Conservation (phyloP, 2,113 vertebrate species). For the Cyanocitta stelleri region DNA sequence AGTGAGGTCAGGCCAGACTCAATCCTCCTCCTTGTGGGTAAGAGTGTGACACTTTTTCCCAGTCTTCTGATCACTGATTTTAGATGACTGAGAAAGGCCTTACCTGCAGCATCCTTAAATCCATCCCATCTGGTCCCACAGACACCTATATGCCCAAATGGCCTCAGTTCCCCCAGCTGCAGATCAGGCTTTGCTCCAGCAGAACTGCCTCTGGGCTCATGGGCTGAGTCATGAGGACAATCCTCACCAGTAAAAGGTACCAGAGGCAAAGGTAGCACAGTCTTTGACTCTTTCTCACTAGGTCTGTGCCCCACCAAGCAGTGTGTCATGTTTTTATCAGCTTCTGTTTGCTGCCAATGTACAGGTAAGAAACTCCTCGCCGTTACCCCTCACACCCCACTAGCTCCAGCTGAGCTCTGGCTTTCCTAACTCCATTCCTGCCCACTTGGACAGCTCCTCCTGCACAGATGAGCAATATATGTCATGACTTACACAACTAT, state of each 20-base stretch:
- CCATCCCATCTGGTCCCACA: not conserved
- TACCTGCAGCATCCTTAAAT: not conserved
- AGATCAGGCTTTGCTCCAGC: not conserved
- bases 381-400: not conserved
- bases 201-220: not conserved
- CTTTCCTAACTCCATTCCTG: not conserved
- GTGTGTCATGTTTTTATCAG: not conserved
- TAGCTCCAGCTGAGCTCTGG: not conserved
- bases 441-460: not conserved
- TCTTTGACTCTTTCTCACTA: not conserved
- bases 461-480: not conserved
- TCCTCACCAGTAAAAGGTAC: not conserved
- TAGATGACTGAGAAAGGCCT: not conserved
- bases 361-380: not conserved
- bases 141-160: not conserved
- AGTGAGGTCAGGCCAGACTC: not conserved
- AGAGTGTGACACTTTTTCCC: not conserved
- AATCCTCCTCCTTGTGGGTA: not conserved
- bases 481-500: not conserved
- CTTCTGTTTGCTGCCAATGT: not conserved
- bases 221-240: not conserved
- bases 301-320: not conserved
- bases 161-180: not conserved
- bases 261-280: not conserved
- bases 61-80: not conserved